Evolutionary conservation across 64 coral and sea anemone species (phyloP).

Genomic region (Actinia equina): DNA sequence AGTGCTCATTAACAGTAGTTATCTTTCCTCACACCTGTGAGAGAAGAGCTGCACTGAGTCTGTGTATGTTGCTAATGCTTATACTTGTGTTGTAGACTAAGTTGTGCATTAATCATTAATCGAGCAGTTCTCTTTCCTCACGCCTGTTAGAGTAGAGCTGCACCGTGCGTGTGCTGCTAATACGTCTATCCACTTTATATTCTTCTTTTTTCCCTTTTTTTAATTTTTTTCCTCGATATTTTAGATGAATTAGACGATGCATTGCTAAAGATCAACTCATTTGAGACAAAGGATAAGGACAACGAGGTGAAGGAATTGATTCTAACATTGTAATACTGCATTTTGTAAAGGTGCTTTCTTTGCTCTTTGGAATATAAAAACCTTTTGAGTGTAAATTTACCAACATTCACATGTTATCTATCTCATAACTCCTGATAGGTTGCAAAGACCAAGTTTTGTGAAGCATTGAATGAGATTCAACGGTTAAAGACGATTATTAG

Average conservation of each 20-base stretch:
- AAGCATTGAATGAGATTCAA: neutral
- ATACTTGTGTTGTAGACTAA: too few relatives aligned
- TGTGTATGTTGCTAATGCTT: too few relatives aligned
- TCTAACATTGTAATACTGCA: too few relatives aligned
- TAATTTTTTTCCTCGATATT: neutral
- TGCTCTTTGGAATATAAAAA: neutral
- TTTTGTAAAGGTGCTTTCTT: too few relatives aligned
- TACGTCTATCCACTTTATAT: neutral
- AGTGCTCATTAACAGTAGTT: too few relatives aligned
- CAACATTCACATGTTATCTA: too few relatives aligned
- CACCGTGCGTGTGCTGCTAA: too few relatives aligned
- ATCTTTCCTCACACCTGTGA: too few relatives aligned
- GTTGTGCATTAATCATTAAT: too few relatives aligned
- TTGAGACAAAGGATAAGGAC: neutral
- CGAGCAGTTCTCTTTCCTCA: neutral
- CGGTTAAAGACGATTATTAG: neutral
- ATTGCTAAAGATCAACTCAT: neutral
- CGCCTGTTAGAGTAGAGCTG: too few relatives aligned
- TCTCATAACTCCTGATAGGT: neutral
- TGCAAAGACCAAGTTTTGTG: neutral
- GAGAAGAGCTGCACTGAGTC: too few relatives aligned
- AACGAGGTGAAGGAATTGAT: neutral
- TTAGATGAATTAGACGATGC: constrained; percentile 17
- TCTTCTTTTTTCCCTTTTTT: neutral
- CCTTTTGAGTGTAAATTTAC: too few relatives aligned